A percentile compares a stretch with the other conserved stretches of the same genome.
Conservation (phyloP, 2,888 invertebrate species). For the Penaeus monodon region DNA sequence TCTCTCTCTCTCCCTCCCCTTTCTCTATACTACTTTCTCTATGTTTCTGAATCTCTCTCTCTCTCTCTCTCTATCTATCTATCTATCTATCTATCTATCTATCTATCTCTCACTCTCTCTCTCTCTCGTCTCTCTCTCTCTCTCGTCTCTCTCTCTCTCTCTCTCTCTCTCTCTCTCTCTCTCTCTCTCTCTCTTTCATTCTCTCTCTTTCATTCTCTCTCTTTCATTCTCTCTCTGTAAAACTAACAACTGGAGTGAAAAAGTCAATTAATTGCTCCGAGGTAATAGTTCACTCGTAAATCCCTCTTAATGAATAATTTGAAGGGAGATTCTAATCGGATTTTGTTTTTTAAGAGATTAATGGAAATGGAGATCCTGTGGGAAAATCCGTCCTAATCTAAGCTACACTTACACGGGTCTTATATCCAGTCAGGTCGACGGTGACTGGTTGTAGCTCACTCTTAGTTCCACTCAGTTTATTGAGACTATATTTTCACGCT, state of each 20-base stretch:
- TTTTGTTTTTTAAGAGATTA: too few species aligned
- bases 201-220: not conserved
- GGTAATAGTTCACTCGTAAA: too few species aligned
- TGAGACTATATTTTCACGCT: too few species aligned
- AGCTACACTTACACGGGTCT: too few species aligned
- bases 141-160: not conserved
- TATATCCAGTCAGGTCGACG: too few species aligned
- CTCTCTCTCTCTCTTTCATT: not conserved
- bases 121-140: not conserved
- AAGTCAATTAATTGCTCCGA: too few species aligned
- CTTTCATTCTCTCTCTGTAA: not conserved
- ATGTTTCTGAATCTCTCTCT: not conserved
- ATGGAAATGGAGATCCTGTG: too few species aligned
- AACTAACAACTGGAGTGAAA: too few species aligned
- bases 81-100: not conserved
- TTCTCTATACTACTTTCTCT: not conserved
- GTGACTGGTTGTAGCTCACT: not conserved
- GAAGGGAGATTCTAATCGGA: too few species aligned
- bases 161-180: not conserved
- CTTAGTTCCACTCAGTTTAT: not conserved
- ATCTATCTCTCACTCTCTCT: not conserved
- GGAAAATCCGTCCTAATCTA: too few species aligned
- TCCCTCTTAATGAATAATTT: too few species aligned
- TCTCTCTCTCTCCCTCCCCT: not conserved
- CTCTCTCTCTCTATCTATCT: not conserved